These are phyloP conservation scores for Peromyscus attwateri DNA, from an alignment of 2,797 vertebrate species.

Conservation along the genomic window DNA sequence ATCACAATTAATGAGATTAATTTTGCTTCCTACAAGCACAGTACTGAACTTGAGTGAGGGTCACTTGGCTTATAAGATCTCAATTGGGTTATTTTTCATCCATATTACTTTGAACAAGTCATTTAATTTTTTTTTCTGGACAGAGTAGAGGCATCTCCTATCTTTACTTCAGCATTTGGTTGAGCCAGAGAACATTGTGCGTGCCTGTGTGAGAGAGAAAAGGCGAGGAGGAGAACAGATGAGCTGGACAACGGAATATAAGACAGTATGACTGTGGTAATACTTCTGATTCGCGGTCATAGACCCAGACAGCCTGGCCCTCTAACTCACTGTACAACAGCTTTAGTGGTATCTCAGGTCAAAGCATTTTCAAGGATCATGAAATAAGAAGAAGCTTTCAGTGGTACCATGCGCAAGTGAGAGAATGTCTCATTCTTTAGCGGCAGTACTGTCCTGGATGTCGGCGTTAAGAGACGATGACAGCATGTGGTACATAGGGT, in stretches of 20 bases:
- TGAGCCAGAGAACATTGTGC: not conserved
- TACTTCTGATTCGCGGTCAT: slow-evolving; percentile 11
- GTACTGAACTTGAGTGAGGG: not conserved
- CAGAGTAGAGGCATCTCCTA: no score
- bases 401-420: not conserved
- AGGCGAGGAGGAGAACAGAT: not conserved
- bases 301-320: not conserved
- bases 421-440: not conserved
- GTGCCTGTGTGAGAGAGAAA: not conserved
- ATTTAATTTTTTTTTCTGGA: slow-evolving; percentile 24
- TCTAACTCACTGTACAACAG: not conserved
- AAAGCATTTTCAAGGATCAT: not conserved
- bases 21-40: not conserved
- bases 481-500: not conserved
- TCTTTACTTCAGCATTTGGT: not conserved
- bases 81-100: not conserved
- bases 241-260: not conserved
- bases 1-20: not conserved
- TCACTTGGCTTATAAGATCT: slow-evolving; percentile 9
- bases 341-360: not conserved
- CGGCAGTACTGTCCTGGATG: not conserved
- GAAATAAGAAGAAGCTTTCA: not conserved
- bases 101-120: not conserved
- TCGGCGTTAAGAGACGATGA: not conserved
- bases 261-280: not conserved